Evolutionary conservation across 2,797 vertebrate genomes (phyloP), one percentile per base, ranked within the genome.

Genomic region (Tamandua tetradactyla): DNA sequence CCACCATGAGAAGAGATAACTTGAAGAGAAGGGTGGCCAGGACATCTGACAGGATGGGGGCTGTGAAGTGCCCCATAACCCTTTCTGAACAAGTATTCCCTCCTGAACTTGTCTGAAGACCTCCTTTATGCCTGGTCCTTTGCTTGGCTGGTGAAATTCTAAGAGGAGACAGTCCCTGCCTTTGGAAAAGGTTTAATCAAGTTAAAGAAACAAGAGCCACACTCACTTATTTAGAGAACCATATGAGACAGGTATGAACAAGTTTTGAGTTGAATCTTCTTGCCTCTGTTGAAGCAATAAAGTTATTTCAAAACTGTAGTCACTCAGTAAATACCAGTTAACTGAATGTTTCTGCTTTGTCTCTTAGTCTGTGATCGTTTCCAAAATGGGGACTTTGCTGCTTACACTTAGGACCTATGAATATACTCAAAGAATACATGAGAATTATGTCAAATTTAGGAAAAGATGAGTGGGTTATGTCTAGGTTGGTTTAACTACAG

Each of bases 371-470:
- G 49, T 74, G 57, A 68, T 12, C 55, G 7, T 89, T 75, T 95
- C 61, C 93, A 83, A 92, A 47, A 59, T 78, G 37, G 32, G 14
- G 27, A 69, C 35, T 75, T 86, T 75, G 49, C 69, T 75, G 44
- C 57, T 78, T 20, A 79, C 37, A 72, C 30, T 81, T 93, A 78
- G 25, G 37, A 64, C 9, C 64, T 1, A 1, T 86, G 30, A 93
- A 44, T 78, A 86, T 87, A 52, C 37, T 62, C 74, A 75, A 79
- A 71, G 82, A 88, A 15, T 72, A 12, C 76, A 47, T 79, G 64
- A 78, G 42, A 78, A 64, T 95, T 69, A 75, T 42, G 27, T 91
- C 35, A 88, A 85, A 72, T 85, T 32, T 14, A 59, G 87, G 40
- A 55, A 69, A 17, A 66, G 25, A 68, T 71, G 37, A 82, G 11